Evolutionary conservation across 2,888 invertebrate genomes (phyloP).

Genomic region (Lydus trimaculatus): DNA sequence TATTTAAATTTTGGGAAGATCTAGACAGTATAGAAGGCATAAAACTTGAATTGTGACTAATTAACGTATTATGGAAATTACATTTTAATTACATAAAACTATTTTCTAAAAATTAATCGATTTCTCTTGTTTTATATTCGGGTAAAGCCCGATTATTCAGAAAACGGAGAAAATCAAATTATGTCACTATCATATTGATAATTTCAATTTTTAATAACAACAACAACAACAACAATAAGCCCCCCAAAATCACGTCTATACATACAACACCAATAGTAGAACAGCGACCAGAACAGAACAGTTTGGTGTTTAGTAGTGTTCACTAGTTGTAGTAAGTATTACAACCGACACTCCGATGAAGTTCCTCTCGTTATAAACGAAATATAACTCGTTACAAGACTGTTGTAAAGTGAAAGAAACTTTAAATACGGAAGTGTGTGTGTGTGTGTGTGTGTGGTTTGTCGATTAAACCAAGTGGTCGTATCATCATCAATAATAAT

Average conservation of each 20-base stretch:
- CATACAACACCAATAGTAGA: neutral
- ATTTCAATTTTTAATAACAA: neutral
- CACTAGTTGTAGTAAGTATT: constrained; percentile 11
- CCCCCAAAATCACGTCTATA: neutral
- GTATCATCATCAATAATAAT: neutral
- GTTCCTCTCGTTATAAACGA: neutral
- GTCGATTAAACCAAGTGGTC: neutral
- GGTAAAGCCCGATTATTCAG: neutral
- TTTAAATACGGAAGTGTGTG: neutral
- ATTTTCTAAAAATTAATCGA: neutral
- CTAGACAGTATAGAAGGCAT: too few relatives aligned
- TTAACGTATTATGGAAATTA: neutral
- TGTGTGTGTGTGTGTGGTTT: neutral
- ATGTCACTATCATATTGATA: neutral
- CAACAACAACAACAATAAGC: neutral
- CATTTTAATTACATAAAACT: neutral
- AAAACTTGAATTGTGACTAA: neutral
- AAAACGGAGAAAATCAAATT: neutral
- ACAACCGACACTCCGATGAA: constrained; percentile 26
- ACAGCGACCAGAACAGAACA: neutral
- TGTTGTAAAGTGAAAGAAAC: neutral
- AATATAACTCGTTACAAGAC: neutral
- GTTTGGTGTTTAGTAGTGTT: neutral
- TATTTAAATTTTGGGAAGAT: too few relatives aligned
- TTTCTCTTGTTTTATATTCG: constrained; percentile 1